Conservation (phyloP, 2,797 vertebrate species). For the Halcyon chelicuti region DNA sequence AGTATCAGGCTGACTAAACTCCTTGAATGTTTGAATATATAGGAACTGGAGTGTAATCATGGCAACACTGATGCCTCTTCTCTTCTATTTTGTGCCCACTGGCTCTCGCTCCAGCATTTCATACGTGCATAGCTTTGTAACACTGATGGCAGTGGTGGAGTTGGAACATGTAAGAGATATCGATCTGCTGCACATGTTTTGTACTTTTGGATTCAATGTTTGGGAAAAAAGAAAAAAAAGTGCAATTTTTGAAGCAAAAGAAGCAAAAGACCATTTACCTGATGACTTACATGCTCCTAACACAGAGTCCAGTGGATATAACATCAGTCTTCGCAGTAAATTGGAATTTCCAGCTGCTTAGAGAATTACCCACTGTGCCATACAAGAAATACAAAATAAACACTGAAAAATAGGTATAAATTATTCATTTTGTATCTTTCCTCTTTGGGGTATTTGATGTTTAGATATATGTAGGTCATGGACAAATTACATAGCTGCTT, state of each 20-base stretch:
- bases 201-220: neutral
- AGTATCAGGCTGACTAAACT: neutral
- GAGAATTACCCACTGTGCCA: neutral
- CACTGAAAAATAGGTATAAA: neutral
- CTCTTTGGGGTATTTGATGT: neutral
- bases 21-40: neutral
- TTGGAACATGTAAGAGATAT: neutral
- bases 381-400: neutral
- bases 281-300: neutral
- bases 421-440: neutral
- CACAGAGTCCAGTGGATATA: neutral
- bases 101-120: neutral
- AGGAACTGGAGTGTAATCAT: neutral
- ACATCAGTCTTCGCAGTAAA: neutral
- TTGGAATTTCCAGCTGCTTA: neutral
- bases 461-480: neutral
- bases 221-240: neutral
- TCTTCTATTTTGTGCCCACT: neutral
- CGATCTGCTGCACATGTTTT: neutral
- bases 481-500: neutral
- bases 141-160: neutral
- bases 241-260: neutral
- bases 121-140: neutral
- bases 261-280: neutral
- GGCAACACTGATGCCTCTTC: neutral